Evolutionary conservation across 2,113 vertebrate species (phyloP).

Genomic region (Corythaeola cristata): DNA sequence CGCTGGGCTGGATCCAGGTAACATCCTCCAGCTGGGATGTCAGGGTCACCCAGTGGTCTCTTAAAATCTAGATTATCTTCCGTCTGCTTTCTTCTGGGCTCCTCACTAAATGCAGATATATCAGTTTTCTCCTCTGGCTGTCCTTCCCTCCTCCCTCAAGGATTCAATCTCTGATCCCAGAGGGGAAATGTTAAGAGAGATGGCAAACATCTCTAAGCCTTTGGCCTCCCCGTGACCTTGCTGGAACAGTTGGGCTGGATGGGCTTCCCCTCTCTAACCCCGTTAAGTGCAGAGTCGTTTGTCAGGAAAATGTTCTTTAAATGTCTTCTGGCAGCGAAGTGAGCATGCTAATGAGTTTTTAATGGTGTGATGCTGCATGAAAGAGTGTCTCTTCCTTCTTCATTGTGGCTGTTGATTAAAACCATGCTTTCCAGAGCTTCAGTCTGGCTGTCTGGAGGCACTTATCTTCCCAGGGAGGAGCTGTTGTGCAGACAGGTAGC

Average conservation of each 20-base stretch:
- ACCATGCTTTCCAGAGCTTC: not conserved
- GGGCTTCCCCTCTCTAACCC: not conserved
- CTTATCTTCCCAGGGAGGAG: not conserved
- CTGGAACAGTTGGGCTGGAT: not conserved
- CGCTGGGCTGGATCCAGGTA: not conserved
- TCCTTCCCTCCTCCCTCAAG: not conserved
- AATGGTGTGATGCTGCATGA: not conserved
- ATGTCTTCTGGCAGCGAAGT: not conserved
- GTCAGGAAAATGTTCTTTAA: conserved; percentile 3
- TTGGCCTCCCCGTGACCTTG: conserved; percentile 13
- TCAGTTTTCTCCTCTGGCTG: not conserved
- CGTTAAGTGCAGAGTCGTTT: not conserved
- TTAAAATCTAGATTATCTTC: not conserved
- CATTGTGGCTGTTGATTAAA: not conserved
- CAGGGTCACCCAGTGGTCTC: not conserved
- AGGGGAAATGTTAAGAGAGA: not conserved
- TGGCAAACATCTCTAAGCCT: not conserved
- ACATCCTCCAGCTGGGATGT: not conserved
- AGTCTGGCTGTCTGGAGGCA: not conserved
- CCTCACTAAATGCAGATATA: not conserved
- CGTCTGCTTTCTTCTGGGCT: not conserved
- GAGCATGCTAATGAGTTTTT: not conserved
- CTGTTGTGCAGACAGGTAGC: not conserved
- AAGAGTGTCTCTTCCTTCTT: not conserved
- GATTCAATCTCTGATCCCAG: not conserved